Percentiles rank a stretch among this genome's conserved stretches.
phyloP scores from a whole-genome alignment of 2,113 vertebrate species.

The Butorides virescens region DNA sequence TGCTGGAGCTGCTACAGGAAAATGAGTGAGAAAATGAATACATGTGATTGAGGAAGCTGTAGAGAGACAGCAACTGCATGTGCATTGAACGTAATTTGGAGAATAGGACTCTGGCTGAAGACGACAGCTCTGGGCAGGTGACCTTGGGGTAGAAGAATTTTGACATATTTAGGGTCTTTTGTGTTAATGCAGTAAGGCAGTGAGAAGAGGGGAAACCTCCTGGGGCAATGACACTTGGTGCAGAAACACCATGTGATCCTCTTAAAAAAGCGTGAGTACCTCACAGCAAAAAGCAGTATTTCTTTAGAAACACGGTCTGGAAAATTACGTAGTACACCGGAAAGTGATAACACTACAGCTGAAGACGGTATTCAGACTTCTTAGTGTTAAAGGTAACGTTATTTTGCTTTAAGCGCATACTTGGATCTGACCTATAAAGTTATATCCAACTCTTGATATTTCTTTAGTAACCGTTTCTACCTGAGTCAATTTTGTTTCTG shows the following conservation, averaged over 20 bases:
- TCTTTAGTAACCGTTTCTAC: neutral
- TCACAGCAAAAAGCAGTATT: neutral
- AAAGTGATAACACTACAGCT: neutral
- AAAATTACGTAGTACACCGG: neutral
- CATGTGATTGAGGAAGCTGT: neutral
- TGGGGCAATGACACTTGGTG: neutral
- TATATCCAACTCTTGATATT: neutral
- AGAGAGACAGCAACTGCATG: neutral
- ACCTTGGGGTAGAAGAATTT: neutral
- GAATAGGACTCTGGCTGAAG: neutral
- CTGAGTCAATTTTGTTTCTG: neutral
- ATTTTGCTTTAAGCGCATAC: neutral
- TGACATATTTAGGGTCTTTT: neutral
- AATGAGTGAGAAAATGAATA: neutral
- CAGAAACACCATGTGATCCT: neutral
- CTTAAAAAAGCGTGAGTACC: neutral
- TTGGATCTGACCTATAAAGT: neutral
- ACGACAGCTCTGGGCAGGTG: neutral
- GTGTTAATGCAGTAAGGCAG: neutral
- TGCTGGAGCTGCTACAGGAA: neutral
- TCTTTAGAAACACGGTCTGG: neutral
- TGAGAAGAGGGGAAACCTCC: neutral
- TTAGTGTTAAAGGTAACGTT: neutral
- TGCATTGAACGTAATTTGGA: neutral
- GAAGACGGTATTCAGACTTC: neutral